These are phyloP conservation scores for Rhodeus uyekii DNA, from an alignment of 2,797 vertebrate genomes.

Conservation along the genomic window DNA sequence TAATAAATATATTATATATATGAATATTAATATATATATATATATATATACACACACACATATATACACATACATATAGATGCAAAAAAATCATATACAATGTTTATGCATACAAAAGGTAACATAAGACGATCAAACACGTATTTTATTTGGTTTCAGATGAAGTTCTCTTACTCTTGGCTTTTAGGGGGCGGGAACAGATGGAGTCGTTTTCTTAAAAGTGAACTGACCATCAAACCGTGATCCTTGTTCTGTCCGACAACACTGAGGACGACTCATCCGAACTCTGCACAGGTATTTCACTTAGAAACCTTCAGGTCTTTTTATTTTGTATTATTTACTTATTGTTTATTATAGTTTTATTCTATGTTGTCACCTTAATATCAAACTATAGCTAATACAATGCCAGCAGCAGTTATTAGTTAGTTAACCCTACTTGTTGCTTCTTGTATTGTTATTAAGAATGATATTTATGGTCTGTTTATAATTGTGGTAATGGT, in stretches of 20 bases:
- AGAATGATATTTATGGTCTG: not conserved
- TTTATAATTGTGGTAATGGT: not conserved
- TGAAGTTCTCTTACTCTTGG: too few relatives aligned
- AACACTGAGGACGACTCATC: not conserved
- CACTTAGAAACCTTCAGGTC: not conserved
- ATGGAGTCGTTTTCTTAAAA: conserved; percentile 2
- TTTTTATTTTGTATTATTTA: not conserved
- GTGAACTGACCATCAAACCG: not conserved
- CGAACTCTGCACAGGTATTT: not conserved
- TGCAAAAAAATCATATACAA: too few relatives aligned
- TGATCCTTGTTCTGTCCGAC: not conserved
- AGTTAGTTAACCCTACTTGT: not conserved
- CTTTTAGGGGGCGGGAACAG: conserved; percentile 3
- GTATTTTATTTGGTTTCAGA: not conserved
- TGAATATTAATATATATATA: too few relatives aligned
- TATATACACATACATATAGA: too few relatives aligned
- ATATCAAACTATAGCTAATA: not conserved
- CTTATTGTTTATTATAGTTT: not conserved
- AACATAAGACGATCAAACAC: not conserved
- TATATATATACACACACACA: too few relatives aligned
- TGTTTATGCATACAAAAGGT: not conserved
- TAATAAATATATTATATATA: too few relatives aligned
- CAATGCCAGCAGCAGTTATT: not conserved
- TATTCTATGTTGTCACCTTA: not conserved
- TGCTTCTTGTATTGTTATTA: not conserved